phyloP scores from a whole-genome alignment of 1,140 invertebrate species.

The Brachionus calyciflorus region DNA sequence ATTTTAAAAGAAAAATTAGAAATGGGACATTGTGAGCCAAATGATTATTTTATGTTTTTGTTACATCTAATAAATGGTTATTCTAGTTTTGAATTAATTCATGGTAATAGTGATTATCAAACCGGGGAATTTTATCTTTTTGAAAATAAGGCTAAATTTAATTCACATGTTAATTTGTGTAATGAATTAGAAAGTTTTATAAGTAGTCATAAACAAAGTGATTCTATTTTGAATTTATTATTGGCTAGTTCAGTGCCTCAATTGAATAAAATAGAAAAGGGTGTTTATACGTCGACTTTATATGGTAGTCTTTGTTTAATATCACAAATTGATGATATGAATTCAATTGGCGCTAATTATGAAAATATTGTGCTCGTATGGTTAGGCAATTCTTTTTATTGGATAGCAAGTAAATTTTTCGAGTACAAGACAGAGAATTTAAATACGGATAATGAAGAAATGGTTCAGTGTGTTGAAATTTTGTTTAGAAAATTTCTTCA shows the following conservation, averaged over 20 bases:
- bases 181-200: constrained; percentile 12
- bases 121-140: constrained; percentile 6
- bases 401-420: background rate
- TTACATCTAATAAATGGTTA: constrained; percentile 24
- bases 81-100: background rate
- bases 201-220: constrained; percentile 32
- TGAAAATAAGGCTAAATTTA: background rate
- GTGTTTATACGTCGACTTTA: background rate
- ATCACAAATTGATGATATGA: background rate
- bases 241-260: constrained; percentile 4
- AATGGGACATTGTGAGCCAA: background rate
- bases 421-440: background rate
- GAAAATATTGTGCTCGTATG: background rate
- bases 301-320: background rate
- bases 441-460: background rate
- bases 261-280: constrained; percentile 24
- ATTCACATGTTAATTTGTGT: background rate
- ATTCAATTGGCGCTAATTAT: background rate
- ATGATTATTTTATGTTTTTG: constrained; percentile 34
- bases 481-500: background rate
- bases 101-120: background rate
- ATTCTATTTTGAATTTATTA: constrained; percentile 3
- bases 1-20: constrained; percentile 18
- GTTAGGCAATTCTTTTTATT: background rate
- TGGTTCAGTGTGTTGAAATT: background rate